Conservation (phyloP, 2,797 vertebrate species). For the Myoxocephalus aenaeus region DNA sequence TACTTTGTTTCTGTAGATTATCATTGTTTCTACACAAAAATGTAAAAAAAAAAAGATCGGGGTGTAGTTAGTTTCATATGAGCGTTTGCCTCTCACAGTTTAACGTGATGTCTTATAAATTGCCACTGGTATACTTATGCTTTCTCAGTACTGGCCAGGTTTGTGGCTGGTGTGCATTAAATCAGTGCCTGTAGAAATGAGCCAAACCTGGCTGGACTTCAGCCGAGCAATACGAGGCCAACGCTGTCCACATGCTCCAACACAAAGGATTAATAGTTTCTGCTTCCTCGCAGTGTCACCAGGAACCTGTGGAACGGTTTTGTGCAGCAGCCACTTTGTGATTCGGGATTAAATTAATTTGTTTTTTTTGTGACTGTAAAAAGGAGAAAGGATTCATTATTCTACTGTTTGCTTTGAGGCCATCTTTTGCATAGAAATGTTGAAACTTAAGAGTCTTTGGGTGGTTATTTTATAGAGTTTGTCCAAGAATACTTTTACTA, state of each 20-base stretch:
- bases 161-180: constrained; percentile 60
- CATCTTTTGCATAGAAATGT: neutral
- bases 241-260: constrained; percentile 59
- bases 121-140: constrained; percentile 16
- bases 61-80: constrained; percentile 16
- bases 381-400: constrained; percentile 4
- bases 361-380: constrained; percentile 9
- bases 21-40: neutral
- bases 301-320: constrained; percentile 38
- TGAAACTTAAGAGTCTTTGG: neutral
- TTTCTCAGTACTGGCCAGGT: constrained; percentile 32
- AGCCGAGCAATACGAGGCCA: constrained; percentile 58
- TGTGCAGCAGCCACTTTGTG: constrained; percentile 18
- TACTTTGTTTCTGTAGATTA: too few relatives aligned
- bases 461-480: neutral
- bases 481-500: neutral
- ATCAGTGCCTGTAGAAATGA: constrained; percentile 56
- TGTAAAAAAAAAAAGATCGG: neutral
- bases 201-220: constrained; percentile 69
- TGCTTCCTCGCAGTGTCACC: constrained; percentile 47
- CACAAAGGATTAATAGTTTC: constrained; percentile 59
- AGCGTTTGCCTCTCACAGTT: constrained; percentile 32
- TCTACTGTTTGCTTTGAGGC: neutral
- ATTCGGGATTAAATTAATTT: constrained; percentile 22
- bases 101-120: constrained; percentile 36